Conservation (phyloP, 2,888 invertebrate species). For the Masnerella sp. region DNA sequence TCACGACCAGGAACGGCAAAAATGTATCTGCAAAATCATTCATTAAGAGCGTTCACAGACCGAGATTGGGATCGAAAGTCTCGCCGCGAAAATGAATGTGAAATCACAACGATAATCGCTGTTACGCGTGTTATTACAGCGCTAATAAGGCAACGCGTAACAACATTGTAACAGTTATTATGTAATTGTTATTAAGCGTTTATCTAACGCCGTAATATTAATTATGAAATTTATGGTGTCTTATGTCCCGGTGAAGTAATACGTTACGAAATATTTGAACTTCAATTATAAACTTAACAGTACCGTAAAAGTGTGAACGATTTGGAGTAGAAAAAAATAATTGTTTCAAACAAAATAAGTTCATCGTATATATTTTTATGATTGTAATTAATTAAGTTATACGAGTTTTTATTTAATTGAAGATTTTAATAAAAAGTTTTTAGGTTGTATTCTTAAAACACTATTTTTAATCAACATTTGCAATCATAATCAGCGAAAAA, state of each 20-base stretch:
- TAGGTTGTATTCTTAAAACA: not conserved
- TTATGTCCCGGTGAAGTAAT: constrained; percentile 5
- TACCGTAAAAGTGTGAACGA: too few species aligned
- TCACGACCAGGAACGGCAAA: constrained; percentile 89
- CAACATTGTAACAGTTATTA: constrained; percentile 35
- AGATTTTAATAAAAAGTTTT: not conserved
- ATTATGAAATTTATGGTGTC: constrained; percentile 24
- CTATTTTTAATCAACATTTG: not conserved
- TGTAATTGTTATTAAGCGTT: constrained; percentile 27
- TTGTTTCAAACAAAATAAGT: not conserved
- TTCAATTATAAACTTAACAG: too few species aligned
- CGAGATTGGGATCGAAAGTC: constrained; percentile 13
- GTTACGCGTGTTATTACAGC: constrained; percentile 28
- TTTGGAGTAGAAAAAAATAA: not conserved
- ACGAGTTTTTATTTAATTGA: not conserved
- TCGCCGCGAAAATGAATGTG: constrained; percentile 1
- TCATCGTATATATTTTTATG: not conserved
- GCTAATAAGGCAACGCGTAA: constrained; percentile 27
- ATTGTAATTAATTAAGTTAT: not conserved
- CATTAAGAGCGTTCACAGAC: constrained; percentile 25
- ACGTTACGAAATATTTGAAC: constrained; percentile 39
- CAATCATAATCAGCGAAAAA: too few species aligned
- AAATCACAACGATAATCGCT: constrained; percentile 15
- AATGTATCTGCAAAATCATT: constrained; percentile 81
- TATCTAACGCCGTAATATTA: constrained; percentile 24